Evolutionary conservation across 2,888 invertebrate genomes (phyloP), one percentile per base, ranked within the genome.

Genomic region (Lasioglossum figueresi): DNA sequence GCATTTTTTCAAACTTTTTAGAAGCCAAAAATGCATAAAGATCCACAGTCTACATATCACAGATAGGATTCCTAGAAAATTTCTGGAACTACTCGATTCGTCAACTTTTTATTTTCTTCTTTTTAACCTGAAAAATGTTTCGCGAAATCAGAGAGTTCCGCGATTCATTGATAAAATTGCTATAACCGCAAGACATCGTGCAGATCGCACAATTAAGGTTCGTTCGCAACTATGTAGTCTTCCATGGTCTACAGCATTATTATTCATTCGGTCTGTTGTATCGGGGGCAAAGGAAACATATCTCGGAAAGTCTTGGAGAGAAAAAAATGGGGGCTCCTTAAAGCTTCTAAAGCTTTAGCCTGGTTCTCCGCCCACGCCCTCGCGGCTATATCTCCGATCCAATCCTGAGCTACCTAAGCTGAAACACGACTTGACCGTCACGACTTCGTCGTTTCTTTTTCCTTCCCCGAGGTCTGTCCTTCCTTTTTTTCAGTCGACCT

Each of bases 341-440:
- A 76, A 37, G 71, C 71, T 70, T 75, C 66, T 5, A 79, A 82
- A 86, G 70, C 79, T 40, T 56, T 66, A 40, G 77, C n/a, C 70
- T 31, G 74, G 40, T 48, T 66, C 74, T 77, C 77, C 79, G 66
- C 48, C 74, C 82, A 82, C 85, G 85, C 82, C 77, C 77, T 75
- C 82, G 86, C 72, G 79, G 82, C 79, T 85, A 72, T 82, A 82
- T 86, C 79, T 71, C 79, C 82, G 79, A 82, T 79, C 79, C 79
- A 86, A 82, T 85, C 82, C 82, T 70, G 71, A 68, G 82, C 70
- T 63, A 80, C 68, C 75, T 85, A 84, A 86, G 80, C 80, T 81
- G 82, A 77, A 82, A 79, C 80, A 76, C 82, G 73, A 80, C 85
- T 85, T 85, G 86, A 86, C 85, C 86, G 82, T 84, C 85, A 84